These are phyloP conservation scores for Dendrolimus houi DNA, from an alignment of 2,888 invertebrate species.

Conservation along the genomic window DNA sequence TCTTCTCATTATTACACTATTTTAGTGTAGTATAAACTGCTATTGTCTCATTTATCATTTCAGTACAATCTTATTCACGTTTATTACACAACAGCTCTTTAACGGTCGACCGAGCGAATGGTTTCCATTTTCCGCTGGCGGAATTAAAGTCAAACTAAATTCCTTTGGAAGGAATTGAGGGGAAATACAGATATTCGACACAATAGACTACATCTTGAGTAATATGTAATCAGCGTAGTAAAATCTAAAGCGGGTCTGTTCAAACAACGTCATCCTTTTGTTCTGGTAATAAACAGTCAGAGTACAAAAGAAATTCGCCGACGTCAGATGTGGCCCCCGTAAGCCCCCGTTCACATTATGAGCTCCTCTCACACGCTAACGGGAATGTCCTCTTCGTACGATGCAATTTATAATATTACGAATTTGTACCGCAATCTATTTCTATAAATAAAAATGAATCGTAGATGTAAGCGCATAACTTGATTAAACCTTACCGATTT, in stretches of 20 bases:
- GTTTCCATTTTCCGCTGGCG: conserved; percentile 25
- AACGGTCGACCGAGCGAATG: conserved; percentile 31
- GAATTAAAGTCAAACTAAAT: conserved; percentile 50
- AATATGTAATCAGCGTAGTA: conserved; percentile 56
- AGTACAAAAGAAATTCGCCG: conserved; percentile 59
- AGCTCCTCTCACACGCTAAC: neutral
- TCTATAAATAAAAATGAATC: too few relatives aligned
- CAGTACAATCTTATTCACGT: neutral
- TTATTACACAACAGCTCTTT: conserved; percentile 21
- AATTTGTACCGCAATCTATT: too few relatives aligned
- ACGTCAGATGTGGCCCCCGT: conserved; percentile 43
- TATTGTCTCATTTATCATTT: neutral
- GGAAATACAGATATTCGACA: conserved; percentile 47
- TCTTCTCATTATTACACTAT: neutral
- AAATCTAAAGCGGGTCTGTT: conserved; percentile 58
- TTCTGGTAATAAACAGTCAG: conserved; percentile 66
- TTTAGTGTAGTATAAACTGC: too few relatives aligned
- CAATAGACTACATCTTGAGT: conserved; percentile 52
- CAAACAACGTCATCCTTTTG: conserved; percentile 58
- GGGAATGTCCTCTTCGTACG: neutral
- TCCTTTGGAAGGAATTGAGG: conserved; percentile 40
- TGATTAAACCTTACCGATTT: too few relatives aligned
- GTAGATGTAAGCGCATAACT: too few relatives aligned
- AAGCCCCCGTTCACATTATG: neutral
- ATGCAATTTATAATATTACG: too few relatives aligned